Evolutionary conservation across 2,113 vertebrate genomes (phyloP), one percentile per base, ranked within the genome.

Genomic region (Lycocorax pyrrhopterus): DNA sequence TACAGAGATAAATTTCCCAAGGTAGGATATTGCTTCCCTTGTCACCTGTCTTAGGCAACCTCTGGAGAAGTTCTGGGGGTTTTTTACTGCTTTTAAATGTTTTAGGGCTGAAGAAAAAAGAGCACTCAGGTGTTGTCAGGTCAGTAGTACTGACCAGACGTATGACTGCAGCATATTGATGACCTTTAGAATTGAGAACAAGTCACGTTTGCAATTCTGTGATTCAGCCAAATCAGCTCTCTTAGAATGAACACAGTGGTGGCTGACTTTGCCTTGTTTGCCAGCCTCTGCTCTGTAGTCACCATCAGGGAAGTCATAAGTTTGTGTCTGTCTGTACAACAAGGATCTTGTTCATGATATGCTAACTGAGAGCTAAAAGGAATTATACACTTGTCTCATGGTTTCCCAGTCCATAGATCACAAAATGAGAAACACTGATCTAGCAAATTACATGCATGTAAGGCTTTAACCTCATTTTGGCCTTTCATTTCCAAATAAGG

Each of bases 301-400:
- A n/a, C 37, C 22, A 7, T 52, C 1, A 1, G 35, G 41, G 39
- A 81, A 71, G 10, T 67, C 5, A 0, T 15, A 62, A 62, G 8
- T 93, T 76, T n/a, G 16, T 47, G 6, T 79, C 35, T 84, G 4
- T 58, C n/a, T 75, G 33, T 49, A 11, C 37, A 46, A 27, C 13
- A 26, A 30, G 27, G 13, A 64, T 56, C 37, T 68, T 81, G 27
- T 72, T 68, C n/a, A 6, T n/a, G 21, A 23, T 85, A 9, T 33
- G 11, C 67, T 51, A 52, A 74, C 32, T 59, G 66, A 71, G 29
- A 64, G 27, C 4, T 49, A 11, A 84, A 74, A 77, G 37, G 15
- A 92, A 39, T 87, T 74, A 51, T 0, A 18, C 20, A 8, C 17
- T 84, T 60, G 5, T 59, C 32, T 91, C 8, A 15, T 55, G 14